Conservation (phyloP, 2,113 vertebrate genomes). For the Cyprinus carpio region DNA sequence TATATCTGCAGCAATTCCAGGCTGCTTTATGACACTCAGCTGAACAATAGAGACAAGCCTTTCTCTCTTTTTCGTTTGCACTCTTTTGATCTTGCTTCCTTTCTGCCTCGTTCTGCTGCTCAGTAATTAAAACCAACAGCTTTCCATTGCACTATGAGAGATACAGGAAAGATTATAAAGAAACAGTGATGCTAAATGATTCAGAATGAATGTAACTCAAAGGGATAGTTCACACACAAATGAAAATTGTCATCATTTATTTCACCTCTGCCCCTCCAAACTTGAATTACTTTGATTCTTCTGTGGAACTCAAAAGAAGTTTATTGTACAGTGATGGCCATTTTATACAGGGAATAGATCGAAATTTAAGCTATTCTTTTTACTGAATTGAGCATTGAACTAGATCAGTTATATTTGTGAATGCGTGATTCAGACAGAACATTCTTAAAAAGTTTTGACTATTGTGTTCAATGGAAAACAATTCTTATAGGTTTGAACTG, state of each 20-base stretch:
- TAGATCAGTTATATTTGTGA: not conserved
- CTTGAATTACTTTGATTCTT: not conserved
- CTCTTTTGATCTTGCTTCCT: slow-evolving; percentile 31
- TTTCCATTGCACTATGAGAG: slow-evolving; percentile 15
- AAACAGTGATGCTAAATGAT: not conserved
- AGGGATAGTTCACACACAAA: slow-evolving; percentile 2
- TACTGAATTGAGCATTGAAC: not conserved
- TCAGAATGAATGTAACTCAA: not conserved
- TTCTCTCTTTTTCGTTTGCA: slow-evolving; percentile 23
- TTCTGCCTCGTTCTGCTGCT: slow-evolving; percentile 1
- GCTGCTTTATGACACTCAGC: slow-evolving; percentile 16
- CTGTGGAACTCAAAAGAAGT: not conserved
- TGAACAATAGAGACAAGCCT: slow-evolving; percentile 51
- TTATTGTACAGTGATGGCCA: not conserved
- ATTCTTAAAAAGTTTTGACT: not conserved
- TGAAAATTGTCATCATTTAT: not conserved
- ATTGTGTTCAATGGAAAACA: not conserved
- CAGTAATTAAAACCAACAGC: not conserved
- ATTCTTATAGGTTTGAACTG: not conserved
- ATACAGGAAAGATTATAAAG: slow-evolving; percentile 15
- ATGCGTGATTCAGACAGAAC: not conserved
- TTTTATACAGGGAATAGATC: not conserved
- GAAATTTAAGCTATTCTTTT: not conserved
- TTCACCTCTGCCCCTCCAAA: not conserved
- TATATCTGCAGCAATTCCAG: slow-evolving; percentile 21